These are phyloP conservation scores for Brachionus sp. DNA, from an alignment of 1,140 invertebrate species.

Conservation along the genomic window DNA sequence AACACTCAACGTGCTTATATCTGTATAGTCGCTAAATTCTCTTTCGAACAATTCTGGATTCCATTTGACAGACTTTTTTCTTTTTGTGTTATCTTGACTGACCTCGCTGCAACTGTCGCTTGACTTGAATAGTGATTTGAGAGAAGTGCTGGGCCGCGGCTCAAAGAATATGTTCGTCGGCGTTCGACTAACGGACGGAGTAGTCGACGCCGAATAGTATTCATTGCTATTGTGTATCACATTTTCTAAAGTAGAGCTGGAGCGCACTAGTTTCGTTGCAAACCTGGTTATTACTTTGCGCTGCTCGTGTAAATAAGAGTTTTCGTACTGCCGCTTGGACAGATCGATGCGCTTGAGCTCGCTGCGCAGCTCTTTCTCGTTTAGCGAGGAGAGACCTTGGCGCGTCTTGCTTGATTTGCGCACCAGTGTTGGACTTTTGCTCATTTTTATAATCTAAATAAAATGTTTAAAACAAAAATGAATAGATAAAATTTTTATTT, in stretches of 20 bases:
- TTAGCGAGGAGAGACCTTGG: neutral
- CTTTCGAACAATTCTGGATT: neutral
- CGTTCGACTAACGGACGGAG: neutral
- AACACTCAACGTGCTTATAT: neutral
- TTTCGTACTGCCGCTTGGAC: conserved; percentile 3
- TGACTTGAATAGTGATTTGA: neutral
- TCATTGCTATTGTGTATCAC: neutral
- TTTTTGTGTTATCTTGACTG: neutral
- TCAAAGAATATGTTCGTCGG: neutral
- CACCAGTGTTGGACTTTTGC: neutral
- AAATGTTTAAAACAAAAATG: neutral
- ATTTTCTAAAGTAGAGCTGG: neutral
- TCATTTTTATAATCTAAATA: neutral
- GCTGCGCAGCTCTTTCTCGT: neutral
- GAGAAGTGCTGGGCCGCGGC: neutral
- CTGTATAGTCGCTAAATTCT: neutral
- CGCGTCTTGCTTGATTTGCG: neutral
- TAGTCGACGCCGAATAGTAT: neutral
- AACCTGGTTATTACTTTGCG: conserved; percentile 8
- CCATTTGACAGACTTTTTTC: conserved; percentile 27
- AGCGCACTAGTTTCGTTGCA: neutral
- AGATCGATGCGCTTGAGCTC: conserved; percentile 10
- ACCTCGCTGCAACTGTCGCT: neutral
- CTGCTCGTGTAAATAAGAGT: neutral
- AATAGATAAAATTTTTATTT: neutral